Percentiles rank a stretch among this genome's conserved stretches.
Conservation (phyloP, 2,888 invertebrate genomes). For the Carabus problematicus region DNA sequence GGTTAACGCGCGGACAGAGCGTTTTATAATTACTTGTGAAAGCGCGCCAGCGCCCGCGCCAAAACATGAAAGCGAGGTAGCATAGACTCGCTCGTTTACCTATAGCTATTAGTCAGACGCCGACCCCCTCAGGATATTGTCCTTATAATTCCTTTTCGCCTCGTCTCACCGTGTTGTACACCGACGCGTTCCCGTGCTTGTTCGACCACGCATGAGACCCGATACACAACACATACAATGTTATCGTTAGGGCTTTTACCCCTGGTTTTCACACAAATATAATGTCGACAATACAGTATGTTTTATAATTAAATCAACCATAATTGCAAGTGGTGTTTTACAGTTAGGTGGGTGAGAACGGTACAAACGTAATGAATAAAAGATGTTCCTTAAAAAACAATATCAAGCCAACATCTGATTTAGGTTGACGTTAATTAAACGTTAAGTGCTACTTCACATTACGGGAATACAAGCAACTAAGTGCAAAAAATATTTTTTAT, state of each 20-base stretch:
- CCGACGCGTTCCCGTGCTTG: neutral
- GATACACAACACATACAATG: no score
- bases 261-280: neutral
- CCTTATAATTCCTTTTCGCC: conserved; percentile 16
- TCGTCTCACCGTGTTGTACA: neutral
- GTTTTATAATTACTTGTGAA: conserved; percentile 11
- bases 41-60: neutral
- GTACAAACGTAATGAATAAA: no score
- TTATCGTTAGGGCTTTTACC: neutral
- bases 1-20: conserved; percentile 3
- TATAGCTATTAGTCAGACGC: conserved; percentile 5
- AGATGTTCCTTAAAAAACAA: no score
- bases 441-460: no score
- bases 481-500: no score
- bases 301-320: no score
- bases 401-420: no score
- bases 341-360: no score
- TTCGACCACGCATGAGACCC: neutral
- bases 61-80: neutral
- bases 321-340: no score
- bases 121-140: conserved; percentile 13
- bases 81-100: neutral
- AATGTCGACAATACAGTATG: no score
- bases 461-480: no score
- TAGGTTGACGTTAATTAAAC: no score